Evolutionary conservation across 1,140 invertebrate species (phyloP), one percentile per base, ranked within the genome.

Genomic region (Elymnias hypermnestra): DNA sequence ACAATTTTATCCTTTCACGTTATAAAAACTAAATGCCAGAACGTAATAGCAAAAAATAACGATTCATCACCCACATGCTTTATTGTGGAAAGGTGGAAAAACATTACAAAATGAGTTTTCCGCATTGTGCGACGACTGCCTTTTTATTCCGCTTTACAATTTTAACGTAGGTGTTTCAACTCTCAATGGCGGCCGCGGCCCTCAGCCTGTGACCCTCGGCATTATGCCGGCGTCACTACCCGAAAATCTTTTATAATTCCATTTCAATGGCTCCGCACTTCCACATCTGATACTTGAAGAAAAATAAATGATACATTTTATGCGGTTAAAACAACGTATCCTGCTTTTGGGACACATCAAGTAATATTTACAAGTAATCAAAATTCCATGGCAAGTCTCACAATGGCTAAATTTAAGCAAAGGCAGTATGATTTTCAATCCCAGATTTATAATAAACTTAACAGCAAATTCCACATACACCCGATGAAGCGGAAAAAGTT

Each of bases 161-260:
- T 4, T 29, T 13, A 29, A 29, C 26, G 26, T 29, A 22, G 21
- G 26, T 4, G 4, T 12, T 29, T 29, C 6, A 6, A 10, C 9
- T 13, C 5, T 29, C 26, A 29, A 29, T 26, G 23, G 26, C 9
- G n/a, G n/a, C n/a, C 26, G 23, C 23, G 23, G 7, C 23, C 7
- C 23, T n/a, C n/a, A n/a, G n/a, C 7, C 23, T 26, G 23, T 26
- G 23, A 26, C 23, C 23, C 23, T 26, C 23, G 23, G 5, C 23
- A 26, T 26, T 26, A 26, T 26, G 23, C 8, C 23, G 23, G 23
- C 26, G 26, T 12, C 26, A 13, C 26, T 6, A 13, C 6, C 6
- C 26, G 26, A 29, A 29, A 29, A 29, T 29, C 26, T 29, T 29
- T 22, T 22, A 29, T 29, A 29, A 29, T 29, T 29, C 26, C 10